A percentile compares a stretch with the other conserved stretches of the same genome.
Conservation (phyloP, 2,797 vertebrate species). For the Morus bassanus region DNA sequence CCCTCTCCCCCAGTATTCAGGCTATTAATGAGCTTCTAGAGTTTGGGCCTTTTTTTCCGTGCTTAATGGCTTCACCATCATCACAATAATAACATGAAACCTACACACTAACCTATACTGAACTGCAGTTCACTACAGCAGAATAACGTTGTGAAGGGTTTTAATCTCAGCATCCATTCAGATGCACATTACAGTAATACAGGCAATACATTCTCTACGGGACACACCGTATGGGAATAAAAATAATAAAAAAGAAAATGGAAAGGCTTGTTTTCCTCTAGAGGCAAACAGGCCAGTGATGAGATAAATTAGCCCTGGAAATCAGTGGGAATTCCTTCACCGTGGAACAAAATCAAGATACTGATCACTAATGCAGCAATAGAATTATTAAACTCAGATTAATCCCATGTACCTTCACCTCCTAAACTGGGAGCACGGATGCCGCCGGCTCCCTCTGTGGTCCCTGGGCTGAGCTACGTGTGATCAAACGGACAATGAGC, state of each 20-base stretch:
- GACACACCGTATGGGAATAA: neutral
- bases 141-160: neutral
- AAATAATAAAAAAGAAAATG: neutral
- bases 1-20: neutral
- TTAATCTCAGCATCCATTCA: slow-evolving; percentile 2
- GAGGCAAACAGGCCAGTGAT: neutral
- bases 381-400: neutral
- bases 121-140: slow-evolving; percentile 8
- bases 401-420: accelerated
- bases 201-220: neutral
- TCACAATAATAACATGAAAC: neutral
- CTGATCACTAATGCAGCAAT: neutral
- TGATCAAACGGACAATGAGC: neutral
- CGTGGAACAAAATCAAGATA: neutral
- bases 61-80: neutral
- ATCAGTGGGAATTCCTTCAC: neutral
- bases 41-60: neutral
- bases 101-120: neutral
- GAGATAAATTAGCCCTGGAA: neutral
- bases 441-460: neutral
- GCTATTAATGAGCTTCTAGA: neutral
- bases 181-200: neutral
- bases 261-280: neutral
- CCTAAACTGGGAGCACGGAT: neutral
- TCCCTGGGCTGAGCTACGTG: neutral